Percentiles rank a stretch among this genome's conserved stretches.
These are phyloP conservation scores for Drosophila santomea DNA, from an alignment of 1,140 invertebrate species.

Conservation along the genomic window DNA sequence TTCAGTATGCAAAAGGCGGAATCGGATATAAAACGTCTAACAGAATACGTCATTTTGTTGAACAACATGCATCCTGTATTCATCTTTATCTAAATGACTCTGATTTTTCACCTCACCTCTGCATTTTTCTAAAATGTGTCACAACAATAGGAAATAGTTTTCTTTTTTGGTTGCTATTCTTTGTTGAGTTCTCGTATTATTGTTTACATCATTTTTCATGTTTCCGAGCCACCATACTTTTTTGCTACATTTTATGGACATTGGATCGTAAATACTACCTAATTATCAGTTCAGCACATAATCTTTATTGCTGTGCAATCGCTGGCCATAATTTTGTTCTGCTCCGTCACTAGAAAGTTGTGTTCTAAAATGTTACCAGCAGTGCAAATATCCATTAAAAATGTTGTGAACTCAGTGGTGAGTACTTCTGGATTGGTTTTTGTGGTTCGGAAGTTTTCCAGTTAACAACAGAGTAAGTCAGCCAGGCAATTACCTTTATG, in stretches of 20 bases:
- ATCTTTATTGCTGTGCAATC: conserved; percentile 20
- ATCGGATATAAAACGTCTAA: not conserved
- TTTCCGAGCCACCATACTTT: not conserved
- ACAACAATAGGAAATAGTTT: too few relatives aligned
- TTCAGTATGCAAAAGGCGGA: conserved; percentile 9
- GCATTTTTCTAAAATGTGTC: too few relatives aligned
- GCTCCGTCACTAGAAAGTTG: conserved; percentile 1
- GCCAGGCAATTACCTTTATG: conserved; percentile 52
- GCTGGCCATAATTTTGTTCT: conserved; percentile 3
- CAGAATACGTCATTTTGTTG: not conserved
- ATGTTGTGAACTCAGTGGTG: not conserved
- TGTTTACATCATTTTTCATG: not conserved
- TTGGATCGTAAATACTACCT: not conserved
- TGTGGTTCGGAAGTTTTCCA: conserved; percentile 22
- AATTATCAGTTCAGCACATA: not conserved
- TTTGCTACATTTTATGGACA: not conserved
- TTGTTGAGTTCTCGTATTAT: not conserved
- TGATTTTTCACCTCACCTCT: conserved; percentile 12
- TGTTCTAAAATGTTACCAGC: not conserved
- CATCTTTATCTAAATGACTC: conserved; percentile 14
- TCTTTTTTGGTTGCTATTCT: too few relatives aligned
- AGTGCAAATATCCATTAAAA: not conserved
- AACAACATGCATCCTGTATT: not conserved
- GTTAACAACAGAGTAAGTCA: conserved; percentile 1
- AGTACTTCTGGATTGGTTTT: conserved; percentile 23